Percentiles rank a stretch among this genome's conserved stretches.
These are phyloP conservation scores for Drosophila ogumai DNA, from an alignment of 1,140 invertebrate species.

Conservation along the genomic window DNA sequence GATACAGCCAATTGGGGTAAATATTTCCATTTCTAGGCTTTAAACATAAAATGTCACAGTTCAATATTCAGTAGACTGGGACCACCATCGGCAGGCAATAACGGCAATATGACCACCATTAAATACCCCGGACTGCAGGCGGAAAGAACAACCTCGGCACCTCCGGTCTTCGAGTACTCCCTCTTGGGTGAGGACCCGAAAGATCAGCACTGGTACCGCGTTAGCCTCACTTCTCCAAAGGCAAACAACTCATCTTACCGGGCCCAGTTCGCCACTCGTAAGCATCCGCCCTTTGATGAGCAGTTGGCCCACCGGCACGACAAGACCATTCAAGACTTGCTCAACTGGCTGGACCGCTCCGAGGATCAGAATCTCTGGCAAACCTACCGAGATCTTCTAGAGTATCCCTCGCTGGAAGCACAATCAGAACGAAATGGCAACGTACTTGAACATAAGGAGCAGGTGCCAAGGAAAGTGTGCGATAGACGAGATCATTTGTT, in stretches of 20 bases:
- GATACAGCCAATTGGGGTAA: slow-evolving; percentile 60
- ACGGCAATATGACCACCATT: slow-evolving; percentile 1
- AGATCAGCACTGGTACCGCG: slow-evolving; percentile 70
- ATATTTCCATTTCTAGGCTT: neutral
- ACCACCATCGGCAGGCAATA: neutral
- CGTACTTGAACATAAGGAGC: slow-evolving; percentile 18
- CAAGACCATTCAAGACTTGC: slow-evolving; percentile 59
- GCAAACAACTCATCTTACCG: slow-evolving; percentile 38
- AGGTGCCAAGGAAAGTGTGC: neutral
- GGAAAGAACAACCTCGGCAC: neutral
- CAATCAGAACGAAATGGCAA: slow-evolving; percentile 25
- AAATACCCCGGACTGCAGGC: neutral
- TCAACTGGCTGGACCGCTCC: slow-evolving; percentile 56
- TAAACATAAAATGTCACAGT: neutral
- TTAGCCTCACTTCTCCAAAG: slow-evolving; percentile 53
- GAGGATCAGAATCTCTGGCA: slow-evolving; percentile 62
- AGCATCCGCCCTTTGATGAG: slow-evolving; percentile 55
- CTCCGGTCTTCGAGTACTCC: slow-evolving; percentile 59
- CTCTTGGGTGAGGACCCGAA: slow-evolving; percentile 61
- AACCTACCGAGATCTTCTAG: slow-evolving; percentile 53
- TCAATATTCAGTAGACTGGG: slow-evolving; percentile 19
- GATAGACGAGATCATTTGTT: slow-evolving; percentile 13
- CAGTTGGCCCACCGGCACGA: slow-evolving; percentile 61
- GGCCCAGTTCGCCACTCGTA: slow-evolving; percentile 60
- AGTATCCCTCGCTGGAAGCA: slow-evolving; percentile 10